Conservation (phyloP, 2,797 vertebrate genomes). For the Gymnopithys bicolor region DNA sequence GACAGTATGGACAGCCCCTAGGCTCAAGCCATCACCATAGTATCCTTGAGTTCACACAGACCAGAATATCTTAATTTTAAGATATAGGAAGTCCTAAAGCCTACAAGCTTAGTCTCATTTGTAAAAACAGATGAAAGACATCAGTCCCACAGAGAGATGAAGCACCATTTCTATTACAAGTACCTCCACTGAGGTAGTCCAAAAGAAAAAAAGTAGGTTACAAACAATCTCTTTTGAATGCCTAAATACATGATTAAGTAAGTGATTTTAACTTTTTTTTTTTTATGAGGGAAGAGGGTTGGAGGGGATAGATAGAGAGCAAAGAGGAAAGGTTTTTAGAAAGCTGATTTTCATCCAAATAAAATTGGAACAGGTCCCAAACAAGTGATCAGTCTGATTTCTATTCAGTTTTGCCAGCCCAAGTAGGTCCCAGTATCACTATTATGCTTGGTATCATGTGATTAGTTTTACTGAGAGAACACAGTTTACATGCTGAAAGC, state of each 20-base stretch:
- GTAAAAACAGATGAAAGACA: background rate
- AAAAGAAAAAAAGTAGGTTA: background rate
- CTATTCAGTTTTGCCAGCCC: background rate
- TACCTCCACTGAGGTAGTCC: background rate
- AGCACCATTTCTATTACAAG: background rate
- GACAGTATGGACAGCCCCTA: background rate
- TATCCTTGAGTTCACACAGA: background rate
- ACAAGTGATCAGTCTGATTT: background rate
- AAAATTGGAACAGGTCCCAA: conserved; percentile 10
- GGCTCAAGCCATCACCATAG: background rate
- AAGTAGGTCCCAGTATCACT: background rate
- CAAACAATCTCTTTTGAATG: background rate
- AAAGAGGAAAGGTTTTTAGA: background rate
- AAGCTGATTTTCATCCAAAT: conserved; percentile 16
- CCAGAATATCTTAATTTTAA: background rate
- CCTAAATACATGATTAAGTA: background rate
- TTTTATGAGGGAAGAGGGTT: background rate
- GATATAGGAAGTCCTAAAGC: background rate
- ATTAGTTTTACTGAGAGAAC: background rate
- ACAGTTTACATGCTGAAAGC: background rate
- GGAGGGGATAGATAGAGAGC: background rate
- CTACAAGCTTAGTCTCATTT: background rate
- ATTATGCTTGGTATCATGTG: background rate
- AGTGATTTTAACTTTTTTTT: background rate
- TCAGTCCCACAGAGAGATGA: background rate